phyloP scores from a whole-genome alignment of 2,888 invertebrate genomes.

The Drosophila cracens region DNA sequence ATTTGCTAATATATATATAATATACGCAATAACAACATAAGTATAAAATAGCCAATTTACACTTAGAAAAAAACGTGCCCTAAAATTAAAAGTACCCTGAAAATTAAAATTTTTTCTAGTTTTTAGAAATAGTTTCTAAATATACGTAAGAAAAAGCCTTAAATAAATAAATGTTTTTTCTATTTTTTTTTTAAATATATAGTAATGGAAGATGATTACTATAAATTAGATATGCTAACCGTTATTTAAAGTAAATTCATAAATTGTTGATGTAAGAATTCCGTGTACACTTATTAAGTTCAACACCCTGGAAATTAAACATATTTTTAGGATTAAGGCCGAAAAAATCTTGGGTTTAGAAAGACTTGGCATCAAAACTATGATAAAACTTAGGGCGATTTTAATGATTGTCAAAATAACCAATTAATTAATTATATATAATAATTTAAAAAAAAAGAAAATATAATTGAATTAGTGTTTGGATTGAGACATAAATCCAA shows the following conservation, averaged over 20 bases:
- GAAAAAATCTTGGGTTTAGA: not conserved
- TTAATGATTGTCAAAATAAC: not conserved
- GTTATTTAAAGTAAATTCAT: not conserved
- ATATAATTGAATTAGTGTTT: not conserved
- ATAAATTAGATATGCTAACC: not conserved
- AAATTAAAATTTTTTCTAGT: not conserved
- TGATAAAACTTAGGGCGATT: not conserved
- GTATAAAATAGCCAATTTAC: too few species aligned
- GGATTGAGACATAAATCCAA: not conserved
- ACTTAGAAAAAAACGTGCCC: fast-evolving
- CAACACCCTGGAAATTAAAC: not conserved
- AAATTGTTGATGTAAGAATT: not conserved
- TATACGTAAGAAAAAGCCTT: not conserved
- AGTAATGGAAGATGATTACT: not conserved
- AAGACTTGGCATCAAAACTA: not conserved
- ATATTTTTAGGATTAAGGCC: not conserved
- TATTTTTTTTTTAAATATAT: not conserved
- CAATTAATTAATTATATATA: not conserved
- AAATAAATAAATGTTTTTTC: not conserved
- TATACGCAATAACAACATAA: too few species aligned
- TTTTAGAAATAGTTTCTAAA: not conserved
- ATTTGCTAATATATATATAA: too few species aligned
- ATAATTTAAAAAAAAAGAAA: not conserved
- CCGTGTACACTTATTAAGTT: not conserved
- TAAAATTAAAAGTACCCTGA: not conserved